phyloP scores from a whole-genome alignment of 2,888 invertebrate genomes.

The Drosophila hamatofila region DNA sequence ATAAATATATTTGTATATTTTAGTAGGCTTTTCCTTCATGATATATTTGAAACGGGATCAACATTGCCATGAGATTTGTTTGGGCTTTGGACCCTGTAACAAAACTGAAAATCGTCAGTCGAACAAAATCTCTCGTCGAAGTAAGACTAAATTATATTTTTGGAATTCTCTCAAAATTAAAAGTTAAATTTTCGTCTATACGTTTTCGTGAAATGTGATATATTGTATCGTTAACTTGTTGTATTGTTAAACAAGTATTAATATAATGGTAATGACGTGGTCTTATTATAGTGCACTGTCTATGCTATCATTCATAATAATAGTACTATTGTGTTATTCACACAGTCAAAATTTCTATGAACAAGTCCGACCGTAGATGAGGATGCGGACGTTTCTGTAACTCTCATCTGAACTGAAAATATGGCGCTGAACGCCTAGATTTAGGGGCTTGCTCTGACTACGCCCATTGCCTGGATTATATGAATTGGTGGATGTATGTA shows the following conservation, averaged over 20 bases:
- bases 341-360: not conserved
- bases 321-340: not conserved
- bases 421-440: not conserved
- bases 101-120: not conserved
- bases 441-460: conserved; percentile 2
- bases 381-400: conserved; percentile 24
- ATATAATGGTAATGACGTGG: not conserved
- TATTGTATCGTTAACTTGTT: too few relatives aligned
- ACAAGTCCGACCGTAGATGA: conserved; percentile 12
- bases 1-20: too few relatives aligned
- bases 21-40: not conserved
- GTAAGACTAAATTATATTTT: not conserved
- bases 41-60: not conserved
- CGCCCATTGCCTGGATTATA: not conserved
- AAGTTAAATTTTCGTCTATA: not conserved
- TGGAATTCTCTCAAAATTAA: not conserved
- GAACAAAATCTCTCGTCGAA: not conserved
- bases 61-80: not conserved
- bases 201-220: not conserved
- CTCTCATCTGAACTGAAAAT: conserved; percentile 30
- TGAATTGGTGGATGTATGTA: not conserved
- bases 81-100: not conserved
- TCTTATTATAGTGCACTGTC: not conserved
- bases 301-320: too few relatives aligned
- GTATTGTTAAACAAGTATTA: too few relatives aligned